Evolutionary conservation across 2,113 vertebrate species (phyloP).

Genomic region (cat (Felis catus)): DNA sequence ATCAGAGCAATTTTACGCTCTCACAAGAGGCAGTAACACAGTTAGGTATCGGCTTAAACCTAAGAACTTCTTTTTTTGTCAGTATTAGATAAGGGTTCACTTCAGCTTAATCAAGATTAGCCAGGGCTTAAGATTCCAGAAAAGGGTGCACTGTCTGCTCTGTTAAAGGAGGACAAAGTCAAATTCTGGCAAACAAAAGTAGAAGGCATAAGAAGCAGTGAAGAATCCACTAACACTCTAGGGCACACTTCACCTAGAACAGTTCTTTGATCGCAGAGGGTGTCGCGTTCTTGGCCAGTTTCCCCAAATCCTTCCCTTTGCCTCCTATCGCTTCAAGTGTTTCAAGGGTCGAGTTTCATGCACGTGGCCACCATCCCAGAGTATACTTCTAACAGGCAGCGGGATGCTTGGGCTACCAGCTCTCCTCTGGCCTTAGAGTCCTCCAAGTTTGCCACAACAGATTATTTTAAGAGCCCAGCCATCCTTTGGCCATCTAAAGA

Average conservation of each 20-base stretch:
- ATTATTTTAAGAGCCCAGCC: constrained; percentile 36
- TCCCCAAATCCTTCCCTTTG: constrained; percentile 52
- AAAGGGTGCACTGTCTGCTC: background rate
- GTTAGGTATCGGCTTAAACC: constrained; percentile 13
- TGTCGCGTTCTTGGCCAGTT: constrained; percentile 54
- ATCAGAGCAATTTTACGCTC: background rate
- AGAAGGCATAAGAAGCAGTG: background rate
- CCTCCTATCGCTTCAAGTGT: constrained; percentile 21
- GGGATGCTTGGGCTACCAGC: background rate
- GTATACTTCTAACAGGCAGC: background rate
- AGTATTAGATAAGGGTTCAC: constrained; percentile 31
- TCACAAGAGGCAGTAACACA: background rate
- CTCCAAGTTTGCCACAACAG: background rate
- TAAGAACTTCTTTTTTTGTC: background rate
- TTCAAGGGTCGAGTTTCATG: constrained; percentile 52
- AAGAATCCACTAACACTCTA: background rate
- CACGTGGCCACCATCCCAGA: constrained; percentile 3
- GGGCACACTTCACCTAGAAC: background rate
- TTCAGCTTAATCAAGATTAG: constrained; percentile 36
- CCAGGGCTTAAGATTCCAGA: background rate
- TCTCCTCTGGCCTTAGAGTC: background rate
- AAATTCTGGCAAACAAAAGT: background rate
- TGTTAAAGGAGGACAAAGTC: constrained; percentile 3
- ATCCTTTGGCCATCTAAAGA: background rate
- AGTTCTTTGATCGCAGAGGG: constrained; percentile 57